Conservation (phyloP, 2,888 invertebrate genomes). For the Caprella mutica region DNA sequence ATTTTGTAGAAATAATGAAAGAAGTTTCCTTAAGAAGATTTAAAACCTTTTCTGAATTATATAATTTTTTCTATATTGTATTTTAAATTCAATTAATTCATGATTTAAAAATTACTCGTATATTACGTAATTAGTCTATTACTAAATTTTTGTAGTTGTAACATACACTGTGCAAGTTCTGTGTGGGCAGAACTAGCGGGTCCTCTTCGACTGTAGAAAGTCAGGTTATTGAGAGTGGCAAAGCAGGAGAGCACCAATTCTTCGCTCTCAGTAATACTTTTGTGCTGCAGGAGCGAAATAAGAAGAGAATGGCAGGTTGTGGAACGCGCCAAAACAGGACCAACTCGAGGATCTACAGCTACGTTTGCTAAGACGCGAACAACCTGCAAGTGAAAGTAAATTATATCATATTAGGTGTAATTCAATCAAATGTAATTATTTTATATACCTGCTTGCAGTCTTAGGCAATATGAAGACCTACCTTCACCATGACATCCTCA, state of each 20-base stretch:
- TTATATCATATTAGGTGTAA: neutral
- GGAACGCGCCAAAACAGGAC: slow-evolving; percentile 50
- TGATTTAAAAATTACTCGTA: no score
- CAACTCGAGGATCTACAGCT: slow-evolving; percentile 64
- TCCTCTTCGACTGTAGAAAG: slow-evolving; percentile 52
- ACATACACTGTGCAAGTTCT: slow-evolving; percentile 40
- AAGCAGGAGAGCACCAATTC: slow-evolving; percentile 66
- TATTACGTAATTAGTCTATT: no score
- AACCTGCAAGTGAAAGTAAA: slow-evolving; percentile 39
- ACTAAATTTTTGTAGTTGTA: no score
- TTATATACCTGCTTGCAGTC: slow-evolving; percentile 36
- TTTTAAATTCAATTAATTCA: no score
- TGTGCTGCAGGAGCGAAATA: slow-evolving; percentile 40
- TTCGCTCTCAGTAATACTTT: slow-evolving; percentile 46
- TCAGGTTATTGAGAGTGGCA: slow-evolving; percentile 72
- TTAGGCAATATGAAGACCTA: slow-evolving; percentile 37
- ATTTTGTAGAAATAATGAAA: no score
- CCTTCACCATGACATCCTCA: slow-evolving; percentile 58
- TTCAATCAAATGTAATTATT: slow-evolving; percentile 16
- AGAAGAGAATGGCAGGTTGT: slow-evolving; percentile 39
- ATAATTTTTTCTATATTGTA: no score
- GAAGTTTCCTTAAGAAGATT: no score
- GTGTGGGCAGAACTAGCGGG: slow-evolving; percentile 36
- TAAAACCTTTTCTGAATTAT: no score
- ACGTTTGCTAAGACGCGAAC: slow-evolving; percentile 75